phyloP scores from a whole-genome alignment of 1,140 invertebrate genomes.

The Achatina immaculata region DNA sequence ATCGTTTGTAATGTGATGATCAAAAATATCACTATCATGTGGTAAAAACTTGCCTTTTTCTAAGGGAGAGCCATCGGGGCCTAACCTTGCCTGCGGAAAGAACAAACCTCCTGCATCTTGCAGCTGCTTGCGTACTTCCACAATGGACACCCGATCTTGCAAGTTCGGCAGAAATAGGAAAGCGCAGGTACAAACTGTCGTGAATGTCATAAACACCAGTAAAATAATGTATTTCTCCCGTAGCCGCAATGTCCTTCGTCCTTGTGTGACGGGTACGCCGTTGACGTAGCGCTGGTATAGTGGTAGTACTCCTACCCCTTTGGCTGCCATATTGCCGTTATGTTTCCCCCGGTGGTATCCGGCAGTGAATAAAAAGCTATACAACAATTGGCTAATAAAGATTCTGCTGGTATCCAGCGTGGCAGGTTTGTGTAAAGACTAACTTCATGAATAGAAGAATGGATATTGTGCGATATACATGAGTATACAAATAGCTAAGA shows the following conservation, averaged over 20 bases:
- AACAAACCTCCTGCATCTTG: constrained; percentile 7
- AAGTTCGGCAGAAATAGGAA: constrained; percentile 94
- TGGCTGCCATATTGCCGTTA: constrained; percentile 73
- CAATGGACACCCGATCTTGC: constrained; percentile 80
- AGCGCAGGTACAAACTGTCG: constrained; percentile 90
- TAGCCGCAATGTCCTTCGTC: constrained; percentile 80
- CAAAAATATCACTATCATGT: neutral
- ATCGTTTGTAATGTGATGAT: neutral
- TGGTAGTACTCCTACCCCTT: constrained; percentile 77
- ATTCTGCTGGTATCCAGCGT: too few species aligned
- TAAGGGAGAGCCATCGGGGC: constrained; percentile 1
- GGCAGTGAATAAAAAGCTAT: constrained; percentile 26
- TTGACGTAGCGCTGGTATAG: constrained; percentile 85
- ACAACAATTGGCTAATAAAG: neutral
- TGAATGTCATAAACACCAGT: constrained; percentile 88
- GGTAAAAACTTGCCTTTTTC: constrained; percentile 1
- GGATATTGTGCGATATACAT: too few species aligned
- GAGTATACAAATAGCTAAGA: too few species aligned
- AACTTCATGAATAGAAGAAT: too few species aligned
- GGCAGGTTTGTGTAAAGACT: too few species aligned
- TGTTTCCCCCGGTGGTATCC: constrained; percentile 1
- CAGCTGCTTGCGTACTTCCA: constrained; percentile 72
- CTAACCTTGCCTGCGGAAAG: neutral
- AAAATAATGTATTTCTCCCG: constrained; percentile 92
- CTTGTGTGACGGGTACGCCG: constrained; percentile 80